Percentiles rank a stretch among this genome's conserved stretches.
Evolutionary conservation across 2,888 invertebrate species (phyloP).

Genomic region (Panzeria rudis): DNA sequence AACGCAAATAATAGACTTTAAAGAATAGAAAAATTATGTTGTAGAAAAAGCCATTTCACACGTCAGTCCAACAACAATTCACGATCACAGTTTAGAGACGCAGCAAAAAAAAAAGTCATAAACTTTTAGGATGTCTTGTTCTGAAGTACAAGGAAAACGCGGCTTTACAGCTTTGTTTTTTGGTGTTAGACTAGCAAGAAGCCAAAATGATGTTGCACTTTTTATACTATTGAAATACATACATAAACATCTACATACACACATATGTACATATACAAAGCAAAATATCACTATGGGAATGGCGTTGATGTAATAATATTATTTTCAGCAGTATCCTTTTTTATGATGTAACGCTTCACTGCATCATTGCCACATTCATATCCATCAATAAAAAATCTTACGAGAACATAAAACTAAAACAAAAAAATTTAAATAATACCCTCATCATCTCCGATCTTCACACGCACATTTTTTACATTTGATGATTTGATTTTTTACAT

Average conservation of each 20-base stretch:
- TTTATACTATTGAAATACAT: not conserved
- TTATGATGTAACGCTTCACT: constrained; percentile 57
- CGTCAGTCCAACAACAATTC: constrained; percentile 42
- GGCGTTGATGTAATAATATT: constrained; percentile 50
- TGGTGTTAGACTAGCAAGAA: constrained; percentile 6
- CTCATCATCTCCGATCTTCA: constrained; percentile 71
- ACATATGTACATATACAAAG: not conserved
- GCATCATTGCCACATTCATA: constrained; percentile 48
- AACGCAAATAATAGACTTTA: constrained; percentile 21
- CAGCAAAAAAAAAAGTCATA: constrained; percentile 54
- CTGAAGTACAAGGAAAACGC: constrained; percentile 18
- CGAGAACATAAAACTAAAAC: constrained; percentile 2
- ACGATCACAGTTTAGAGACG: constrained; percentile 8
- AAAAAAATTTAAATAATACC: constrained; percentile 70
- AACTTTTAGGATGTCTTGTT: constrained; percentile 63
- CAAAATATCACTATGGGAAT: constrained; percentile 10
- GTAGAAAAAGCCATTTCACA: constrained; percentile 68
- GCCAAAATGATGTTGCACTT: constrained; percentile 34
- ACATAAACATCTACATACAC: not conserved
- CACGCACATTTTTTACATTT: constrained; percentile 69
- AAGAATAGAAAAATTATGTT: constrained; percentile 60
- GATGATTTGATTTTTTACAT: constrained; percentile 30
- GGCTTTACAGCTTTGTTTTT: constrained; percentile 30
- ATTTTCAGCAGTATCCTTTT: constrained; percentile 62
- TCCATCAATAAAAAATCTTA: constrained; percentile 43